Conservation (phyloP, 2,888 invertebrate species). For the Volucella inanis region DNA sequence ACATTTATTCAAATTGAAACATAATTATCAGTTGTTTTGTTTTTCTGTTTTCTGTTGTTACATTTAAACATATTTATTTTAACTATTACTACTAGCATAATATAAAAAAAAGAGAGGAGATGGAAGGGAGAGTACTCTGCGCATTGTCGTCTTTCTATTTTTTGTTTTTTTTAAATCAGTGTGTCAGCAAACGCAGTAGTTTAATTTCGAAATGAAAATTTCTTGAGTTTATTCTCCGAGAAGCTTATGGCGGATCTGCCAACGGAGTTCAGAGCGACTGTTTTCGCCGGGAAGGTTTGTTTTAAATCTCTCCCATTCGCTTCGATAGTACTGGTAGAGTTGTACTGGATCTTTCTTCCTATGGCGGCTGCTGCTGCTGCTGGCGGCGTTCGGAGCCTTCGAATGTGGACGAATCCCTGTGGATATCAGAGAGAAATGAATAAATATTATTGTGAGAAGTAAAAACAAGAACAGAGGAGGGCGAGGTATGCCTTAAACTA, state of each 20-base stretch:
- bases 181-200: no score
- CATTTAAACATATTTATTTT: conserved; percentile 69
- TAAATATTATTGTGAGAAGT: background rate
- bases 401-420: conserved; percentile 76
- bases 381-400: conserved; percentile 73
- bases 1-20: conserved; percentile 72
- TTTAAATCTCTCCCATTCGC: conserved; percentile 89
- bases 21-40: conserved; percentile 59
- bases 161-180: background rate
- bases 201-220: conserved; percentile 4
- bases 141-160: conserved; percentile 1
- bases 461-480: background rate
- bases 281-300: conserved; percentile 89
- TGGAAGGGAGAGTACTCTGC: conserved; percentile 46
- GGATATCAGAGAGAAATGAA: conserved; percentile 13
- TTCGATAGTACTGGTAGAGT: conserved; percentile 90
- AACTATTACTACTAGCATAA: conserved; percentile 72
- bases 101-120: conserved; percentile 63
- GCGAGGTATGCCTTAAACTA: no score
- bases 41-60: conserved; percentile 57
- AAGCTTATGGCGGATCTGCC: conserved; percentile 89
- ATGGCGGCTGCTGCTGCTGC: conserved; percentile 58
- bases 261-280: conserved; percentile 87
- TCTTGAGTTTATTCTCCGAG: conserved; percentile 80
- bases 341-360: conserved; percentile 87